Base-by-base conservation (phyloP, 2,888 invertebrate genomes). In the Polydrusus tereticollis region DNA sequence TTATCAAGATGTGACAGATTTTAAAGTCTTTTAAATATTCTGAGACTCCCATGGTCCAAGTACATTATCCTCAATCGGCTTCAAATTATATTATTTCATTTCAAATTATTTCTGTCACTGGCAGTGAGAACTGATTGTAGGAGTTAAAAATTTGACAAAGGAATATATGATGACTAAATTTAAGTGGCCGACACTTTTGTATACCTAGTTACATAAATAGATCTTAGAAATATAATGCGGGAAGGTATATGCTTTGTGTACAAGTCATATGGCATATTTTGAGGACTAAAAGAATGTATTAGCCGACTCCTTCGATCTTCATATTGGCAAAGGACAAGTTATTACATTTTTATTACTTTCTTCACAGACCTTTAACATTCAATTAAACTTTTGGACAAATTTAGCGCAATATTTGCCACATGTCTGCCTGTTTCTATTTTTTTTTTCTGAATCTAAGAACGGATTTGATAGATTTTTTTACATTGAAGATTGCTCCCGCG, bases 1-100 rank as follows among this genome's bases (percentile, higher is more conserved):
- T 66, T 57, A 69, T 69, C 62, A 69, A 69, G 62, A 65, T 58
- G 63, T 70, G 70, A 70, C 70, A 70, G 65, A 70, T 65, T 70
- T 45, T 20, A 36, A 45, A 64, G 45, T 41, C 47, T 45, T 38
- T 33, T 47, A 57, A 33, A 59, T 45, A 50, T 45, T 33, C 59
- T 7, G 16, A 29, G 59, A 20, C 21, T 52, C 45, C 21, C 59
- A 41, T 33, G 47, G 41, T 41, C 41, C 26, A 45, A 8, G 14
- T 57, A 33, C 14, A 69, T 38, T 38, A 50, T 58, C 16, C 20
- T 41, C 52, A 43, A 58, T 64, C 18, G 50, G 58, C 10, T 47
- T 47, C 21, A 70, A 64, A 70, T 65, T 69, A 65, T 47, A 50
- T 62, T 45, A 33, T n/a, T n/a, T n/a, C 23, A 64, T 65, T 65